Evolutionary conservation across 2,888 invertebrate genomes (phyloP).

Genomic region (Pelosia muscerda): DNA sequence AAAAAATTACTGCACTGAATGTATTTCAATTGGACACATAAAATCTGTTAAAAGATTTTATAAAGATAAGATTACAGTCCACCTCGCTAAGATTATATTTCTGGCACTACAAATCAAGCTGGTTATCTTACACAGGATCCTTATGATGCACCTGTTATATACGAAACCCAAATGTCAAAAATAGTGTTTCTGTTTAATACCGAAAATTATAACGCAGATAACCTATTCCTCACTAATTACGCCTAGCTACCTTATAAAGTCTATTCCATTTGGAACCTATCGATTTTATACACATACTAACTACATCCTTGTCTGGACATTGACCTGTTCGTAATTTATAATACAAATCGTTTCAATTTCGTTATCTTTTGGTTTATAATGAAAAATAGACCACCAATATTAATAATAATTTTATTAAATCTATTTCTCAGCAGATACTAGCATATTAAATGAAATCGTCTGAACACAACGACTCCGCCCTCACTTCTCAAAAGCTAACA

Average conservation of each 20-base stretch:
- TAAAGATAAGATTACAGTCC: conserved; percentile 1
- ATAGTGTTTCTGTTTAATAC: conserved; percentile 70
- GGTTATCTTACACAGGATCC: conserved; percentile 31
- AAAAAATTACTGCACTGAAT: too few relatives aligned
- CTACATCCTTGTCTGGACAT: conserved; percentile 42
- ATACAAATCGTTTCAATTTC: conserved; percentile 46
- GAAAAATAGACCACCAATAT: conserved; percentile 47
- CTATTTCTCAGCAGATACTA: conserved; percentile 47
- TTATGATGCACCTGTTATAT: conserved; percentile 55
- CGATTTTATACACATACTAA: conserved; percentile 58
- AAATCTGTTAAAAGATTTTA: not conserved
- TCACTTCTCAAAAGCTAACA: conserved; percentile 38
- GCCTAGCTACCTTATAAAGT: conserved; percentile 76
- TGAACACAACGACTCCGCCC: conserved; percentile 41
- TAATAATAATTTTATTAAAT: conserved; percentile 37
- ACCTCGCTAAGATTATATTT: conserved; percentile 12
- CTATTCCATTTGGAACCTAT: conserved; percentile 61
- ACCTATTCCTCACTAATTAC: conserved; percentile 74
- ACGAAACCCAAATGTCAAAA: conserved; percentile 66
- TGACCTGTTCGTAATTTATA: conserved; percentile 47
- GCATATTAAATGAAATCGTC: conserved; percentile 46
- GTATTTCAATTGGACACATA: not conserved
- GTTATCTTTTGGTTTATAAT: conserved; percentile 45
- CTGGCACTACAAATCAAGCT: conserved; percentile 28
- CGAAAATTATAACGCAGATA: conserved; percentile 67